Evolutionary conservation across 2,797 vertebrate genomes (phyloP), one percentile per base, ranked within the genome.

Genomic region (Notoglanidium macrostoma): DNA sequence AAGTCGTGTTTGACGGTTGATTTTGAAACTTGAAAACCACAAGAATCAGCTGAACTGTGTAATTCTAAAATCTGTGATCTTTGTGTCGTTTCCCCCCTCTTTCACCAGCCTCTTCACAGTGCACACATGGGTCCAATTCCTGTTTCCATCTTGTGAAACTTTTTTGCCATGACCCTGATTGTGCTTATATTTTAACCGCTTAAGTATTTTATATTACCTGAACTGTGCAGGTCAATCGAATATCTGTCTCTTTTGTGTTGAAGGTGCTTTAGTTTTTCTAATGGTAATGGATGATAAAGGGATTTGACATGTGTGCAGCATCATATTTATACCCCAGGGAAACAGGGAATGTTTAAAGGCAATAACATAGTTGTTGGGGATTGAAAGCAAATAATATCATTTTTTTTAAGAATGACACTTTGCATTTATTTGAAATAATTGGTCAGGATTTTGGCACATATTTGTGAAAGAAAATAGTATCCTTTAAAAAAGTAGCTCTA

Each of bases 21-120:
- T 57, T 57, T 57, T 57, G 76, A 78, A 55, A 78, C n/a, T 10
- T 59, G 55, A 80, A 79, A 79, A 40, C 54, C 77, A 40, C 51
- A 55, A 40, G 54, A 79, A 59, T 40, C 55, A 79, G 40, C 5
- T 57, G 21, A 61, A 61, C 35, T 80, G 2, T 80, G 78, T 17
- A 15, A 9, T 59, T 57, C 9, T 35, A 40, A 79, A 57, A 35
- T 57, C 73, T 76, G 26, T 46, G 0, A 78, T 57, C 32, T 23
- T 59, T 59, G 77, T 26, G 21, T 19, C 19, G 17, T 23, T 35
- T 79, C 9, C 3, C 19, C 8, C 32, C 29, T 78, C 54, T 0
- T 77, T 32, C 8, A 35, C 7, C 15, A 32, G 5, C 51, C 49
- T 51, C 46, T 26, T 54, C 51, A 55, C n/a, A 32, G 9, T 32